Percentiles rank a stretch among this genome's conserved stretches.
These are phyloP conservation scores for Propsilocerus akamusi DNA, from an alignment of 1,140 invertebrate species.

Conservation along the genomic window DNA sequence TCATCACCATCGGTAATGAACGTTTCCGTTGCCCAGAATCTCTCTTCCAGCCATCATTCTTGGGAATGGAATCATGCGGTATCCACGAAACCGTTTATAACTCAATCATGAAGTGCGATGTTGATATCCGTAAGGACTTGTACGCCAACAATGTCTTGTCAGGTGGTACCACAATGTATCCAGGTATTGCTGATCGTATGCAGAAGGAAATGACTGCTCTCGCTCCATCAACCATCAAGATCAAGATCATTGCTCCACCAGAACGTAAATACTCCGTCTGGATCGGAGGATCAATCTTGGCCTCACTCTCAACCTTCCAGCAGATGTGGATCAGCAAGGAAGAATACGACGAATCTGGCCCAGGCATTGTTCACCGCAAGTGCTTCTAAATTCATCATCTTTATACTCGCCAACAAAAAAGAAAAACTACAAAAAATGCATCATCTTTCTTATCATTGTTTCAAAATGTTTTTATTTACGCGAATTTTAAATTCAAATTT, in stretches of 20 bases:
- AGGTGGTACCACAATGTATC: constrained; percentile 88
- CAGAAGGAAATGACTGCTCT: constrained; percentile 66
- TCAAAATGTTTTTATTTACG: too few relatives aligned
- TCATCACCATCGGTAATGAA: constrained; percentile 84
- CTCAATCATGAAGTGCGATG: constrained; percentile 87
- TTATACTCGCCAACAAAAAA: not conserved
- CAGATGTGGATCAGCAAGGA: constrained; percentile 85
- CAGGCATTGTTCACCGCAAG: constrained; percentile 82
- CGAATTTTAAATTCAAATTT: too few relatives aligned
- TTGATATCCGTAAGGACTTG: constrained; percentile 74
- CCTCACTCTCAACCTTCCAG: constrained; percentile 66
- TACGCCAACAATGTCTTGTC: constrained; percentile 85
- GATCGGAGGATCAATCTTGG: constrained; percentile 75
- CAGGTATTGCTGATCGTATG: constrained; percentile 67
- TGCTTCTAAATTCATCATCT: constrained; percentile 57
- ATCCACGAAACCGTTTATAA: constrained; percentile 86
- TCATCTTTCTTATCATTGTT: not conserved
- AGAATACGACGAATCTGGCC: constrained; percentile 85
- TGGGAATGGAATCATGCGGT: constrained; percentile 80
- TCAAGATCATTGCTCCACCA: constrained; percentile 87
- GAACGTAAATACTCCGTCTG: constrained; percentile 87
- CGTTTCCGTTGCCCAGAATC: constrained; percentile 89
- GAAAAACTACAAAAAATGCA: not conserved
- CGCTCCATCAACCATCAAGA: constrained; percentile 68
- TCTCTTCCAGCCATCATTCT: constrained; percentile 79